Percentiles rank a stretch among this genome's conserved stretches.
Conservation (phyloP, 2,113 vertebrate genomes). For the Brachirus orientalis region DNA sequence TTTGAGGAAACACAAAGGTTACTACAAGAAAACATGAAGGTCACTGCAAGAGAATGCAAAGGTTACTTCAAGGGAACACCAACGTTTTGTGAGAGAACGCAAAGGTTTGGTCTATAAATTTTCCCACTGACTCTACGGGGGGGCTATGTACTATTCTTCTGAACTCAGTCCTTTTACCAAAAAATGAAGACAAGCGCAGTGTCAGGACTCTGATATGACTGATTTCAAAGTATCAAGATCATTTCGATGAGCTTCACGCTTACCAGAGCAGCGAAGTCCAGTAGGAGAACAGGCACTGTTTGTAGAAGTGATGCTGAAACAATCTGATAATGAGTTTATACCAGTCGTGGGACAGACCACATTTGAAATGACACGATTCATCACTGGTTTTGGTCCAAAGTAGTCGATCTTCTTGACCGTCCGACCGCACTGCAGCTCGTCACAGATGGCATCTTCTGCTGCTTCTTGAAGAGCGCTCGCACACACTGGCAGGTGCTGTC, state of each 20-base stretch:
- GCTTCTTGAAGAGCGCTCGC: rapidly evolving
- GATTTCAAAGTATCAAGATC: neutral
- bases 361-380: rapidly evolving
- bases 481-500: constrained; percentile 2
- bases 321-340: neutral
- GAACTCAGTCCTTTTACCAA: too few species aligned
- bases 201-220: too few species aligned
- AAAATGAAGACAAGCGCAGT: too few species aligned
- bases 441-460: constrained; percentile 44
- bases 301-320: rapidly evolving
- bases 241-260: neutral
- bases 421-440: constrained; percentile 35
- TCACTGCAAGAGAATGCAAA: too few species aligned
- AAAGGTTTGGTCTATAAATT: too few species aligned
- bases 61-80: too few species aligned
- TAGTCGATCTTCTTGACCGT: rapidly evolving
- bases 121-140: too few species aligned
- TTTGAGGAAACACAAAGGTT: too few species aligned
- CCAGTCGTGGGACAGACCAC: neutral
- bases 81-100: too few species aligned
- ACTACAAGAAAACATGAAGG: too few species aligned
- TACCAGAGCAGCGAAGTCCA: constrained; percentile 66
- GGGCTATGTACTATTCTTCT: too few species aligned
- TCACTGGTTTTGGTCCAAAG: rapidly evolving
- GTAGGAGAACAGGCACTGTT: rapidly evolving